Conservation (phyloP, 2,888 invertebrate genomes). For the Drosophila nr. perissopoda region DNA sequence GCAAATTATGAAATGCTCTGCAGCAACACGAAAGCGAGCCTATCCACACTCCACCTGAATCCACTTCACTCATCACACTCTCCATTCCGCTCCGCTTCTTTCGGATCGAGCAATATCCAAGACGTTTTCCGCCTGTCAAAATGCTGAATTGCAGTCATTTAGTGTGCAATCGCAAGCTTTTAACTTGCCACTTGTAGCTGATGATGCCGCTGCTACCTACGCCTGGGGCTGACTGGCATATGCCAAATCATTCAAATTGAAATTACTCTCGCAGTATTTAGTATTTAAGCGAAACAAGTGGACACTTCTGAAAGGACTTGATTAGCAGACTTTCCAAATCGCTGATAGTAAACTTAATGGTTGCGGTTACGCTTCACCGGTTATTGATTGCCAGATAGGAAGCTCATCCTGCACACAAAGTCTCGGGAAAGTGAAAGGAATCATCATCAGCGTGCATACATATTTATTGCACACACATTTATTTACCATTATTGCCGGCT, state of each 20-base stretch:
- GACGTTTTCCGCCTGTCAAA: constrained; percentile 67
- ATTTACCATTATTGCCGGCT: constrained; percentile 37
- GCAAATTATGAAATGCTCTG: constrained; percentile 68
- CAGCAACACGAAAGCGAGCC: constrained; percentile 50
- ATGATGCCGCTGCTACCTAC: constrained; percentile 30
- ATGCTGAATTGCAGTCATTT: constrained; percentile 67
- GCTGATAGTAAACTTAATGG: constrained; percentile 6
- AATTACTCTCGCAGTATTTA: constrained; percentile 52
- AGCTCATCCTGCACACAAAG: constrained; percentile 57
- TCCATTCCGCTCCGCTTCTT: constrained; percentile 9
- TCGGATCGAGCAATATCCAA: constrained; percentile 43
- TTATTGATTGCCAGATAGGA: constrained; percentile 36
- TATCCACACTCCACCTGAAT: constrained; percentile 17
- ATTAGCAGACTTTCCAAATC: constrained; percentile 51
- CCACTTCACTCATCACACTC: constrained; percentile 2
- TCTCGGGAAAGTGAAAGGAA: constrained; percentile 72
- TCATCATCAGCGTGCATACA: constrained; percentile 61
- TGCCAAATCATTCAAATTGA: constrained; percentile 39
- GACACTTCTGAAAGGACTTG: constrained; percentile 20
- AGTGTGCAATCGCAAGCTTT: constrained; percentile 33
- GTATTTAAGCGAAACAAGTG: not conserved
- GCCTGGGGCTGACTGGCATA: constrained; percentile 19
- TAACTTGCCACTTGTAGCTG: constrained; percentile 4
- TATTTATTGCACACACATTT: constrained; percentile 65
- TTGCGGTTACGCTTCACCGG: constrained; percentile 10